Conservation (phyloP, 2,888 invertebrate species). For the Melitaea athalia region DNA sequence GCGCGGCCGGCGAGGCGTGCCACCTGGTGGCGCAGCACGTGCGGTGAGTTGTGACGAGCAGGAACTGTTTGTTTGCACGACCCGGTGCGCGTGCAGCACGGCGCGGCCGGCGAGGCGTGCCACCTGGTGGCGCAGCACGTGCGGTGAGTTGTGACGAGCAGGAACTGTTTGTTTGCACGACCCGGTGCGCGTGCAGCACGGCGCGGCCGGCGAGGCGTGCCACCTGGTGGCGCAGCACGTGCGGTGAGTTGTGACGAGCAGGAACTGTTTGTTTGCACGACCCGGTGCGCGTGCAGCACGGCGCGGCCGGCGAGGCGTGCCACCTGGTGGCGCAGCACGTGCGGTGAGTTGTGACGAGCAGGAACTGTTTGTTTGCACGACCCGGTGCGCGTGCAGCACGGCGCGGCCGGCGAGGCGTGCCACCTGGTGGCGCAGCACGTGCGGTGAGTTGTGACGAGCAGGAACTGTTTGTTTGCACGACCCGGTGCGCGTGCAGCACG, state of each 20-base stretch:
- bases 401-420: background rate
- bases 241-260: conserved; percentile 53
- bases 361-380: too few species aligned
- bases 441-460: conserved; percentile 54
- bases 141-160: conserved; percentile 53
- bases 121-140: too few species aligned
- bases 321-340: too few species aligned
- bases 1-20: background rate
- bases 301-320: background rate
- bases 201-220: background rate
- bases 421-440: too few species aligned
- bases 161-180: too few species aligned
- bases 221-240: too few species aligned
- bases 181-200: background rate
- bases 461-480: too few species aligned
- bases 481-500: background rate
- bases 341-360: conserved; percentile 53
- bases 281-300: background rate
- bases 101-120: background rate
- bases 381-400: background rate
- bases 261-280: too few species aligned
- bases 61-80: too few species aligned
- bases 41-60: conserved; percentile 53
- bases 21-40: too few species aligned
- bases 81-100: background rate